These are phyloP conservation scores for Phainopepla nitens DNA, from an alignment of 2,113 vertebrate genomes.

Conservation along the genomic window DNA sequence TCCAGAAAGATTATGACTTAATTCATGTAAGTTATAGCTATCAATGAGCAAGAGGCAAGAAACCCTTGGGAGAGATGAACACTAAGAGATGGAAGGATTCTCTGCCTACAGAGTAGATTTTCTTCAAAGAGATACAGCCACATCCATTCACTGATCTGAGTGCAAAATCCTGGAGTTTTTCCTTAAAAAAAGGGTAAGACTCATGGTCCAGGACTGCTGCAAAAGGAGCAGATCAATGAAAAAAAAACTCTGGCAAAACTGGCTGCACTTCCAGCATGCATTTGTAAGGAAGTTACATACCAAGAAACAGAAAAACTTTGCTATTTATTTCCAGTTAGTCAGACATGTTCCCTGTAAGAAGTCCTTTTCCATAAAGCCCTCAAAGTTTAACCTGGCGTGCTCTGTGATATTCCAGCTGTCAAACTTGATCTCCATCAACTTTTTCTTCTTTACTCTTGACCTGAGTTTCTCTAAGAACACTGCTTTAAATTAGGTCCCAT, in stretches of 20 bases:
- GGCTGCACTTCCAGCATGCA: not conserved
- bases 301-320: not conserved
- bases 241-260: not conserved
- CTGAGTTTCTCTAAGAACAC: constrained; percentile 60
- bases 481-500: constrained; percentile 72
- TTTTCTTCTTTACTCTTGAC: constrained; percentile 59
- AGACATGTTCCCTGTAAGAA: not conserved
- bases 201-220: not conserved
- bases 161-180: not conserved
- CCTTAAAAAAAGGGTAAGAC: not conserved
- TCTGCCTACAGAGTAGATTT: not conserved
- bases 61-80: not conserved
- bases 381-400: not conserved
- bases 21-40: fast-evolving
- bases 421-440: constrained; percentile 54
- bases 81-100: not conserved
- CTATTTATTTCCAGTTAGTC: not conserved
- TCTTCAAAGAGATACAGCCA: not conserved
- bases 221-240: not conserved
- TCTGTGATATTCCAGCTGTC: constrained; percentile 60
- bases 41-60: not conserved
- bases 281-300: not conserved
- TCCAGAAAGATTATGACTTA: not conserved
- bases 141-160: fast-evolving
- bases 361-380: not conserved